Percentiles rank a stretch among this genome's conserved stretches.
phyloP scores from a whole-genome alignment of 1,140 invertebrate genomes.

The Euura lappo region DNA sequence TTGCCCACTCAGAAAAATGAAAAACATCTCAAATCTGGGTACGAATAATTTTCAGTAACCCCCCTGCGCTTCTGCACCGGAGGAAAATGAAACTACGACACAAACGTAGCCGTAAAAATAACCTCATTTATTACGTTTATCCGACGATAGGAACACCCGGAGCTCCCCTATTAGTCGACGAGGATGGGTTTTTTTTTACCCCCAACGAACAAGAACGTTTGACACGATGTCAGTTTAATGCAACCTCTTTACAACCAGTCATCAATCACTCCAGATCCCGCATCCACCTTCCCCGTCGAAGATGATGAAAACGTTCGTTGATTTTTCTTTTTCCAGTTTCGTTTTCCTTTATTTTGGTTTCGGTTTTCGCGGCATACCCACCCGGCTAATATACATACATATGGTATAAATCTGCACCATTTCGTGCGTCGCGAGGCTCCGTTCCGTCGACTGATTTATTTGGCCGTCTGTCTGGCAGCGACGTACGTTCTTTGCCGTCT shows the following conservation, averaged over 20 bases:
- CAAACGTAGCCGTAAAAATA: background rate
- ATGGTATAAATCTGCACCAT: background rate
- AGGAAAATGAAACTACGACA: too few species aligned
- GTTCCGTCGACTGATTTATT: conserved; percentile 2
- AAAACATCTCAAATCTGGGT: too few species aligned
- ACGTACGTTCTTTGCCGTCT: background rate
- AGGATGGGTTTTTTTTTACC: background rate
- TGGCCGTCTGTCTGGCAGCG: background rate
- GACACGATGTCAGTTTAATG: background rate
- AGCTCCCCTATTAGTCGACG: background rate
- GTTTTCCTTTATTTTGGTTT: too few species aligned
- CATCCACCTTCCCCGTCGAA: background rate
- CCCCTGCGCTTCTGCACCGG: too few species aligned
- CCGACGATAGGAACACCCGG: background rate
- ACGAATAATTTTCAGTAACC: background rate
- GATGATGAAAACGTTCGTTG: too few species aligned
- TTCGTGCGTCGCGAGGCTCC: background rate
- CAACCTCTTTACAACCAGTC: background rate
- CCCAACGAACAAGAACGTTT: background rate
- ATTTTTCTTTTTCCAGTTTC: too few species aligned
- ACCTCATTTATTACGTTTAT: background rate
- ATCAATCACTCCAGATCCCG: background rate
- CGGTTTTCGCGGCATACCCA: too few species aligned
- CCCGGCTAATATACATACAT: too few species aligned
- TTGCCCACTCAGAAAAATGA: too few species aligned